phyloP scores from a whole-genome alignment of 1,140 invertebrate species.

The Euborellia annulipes region DNA sequence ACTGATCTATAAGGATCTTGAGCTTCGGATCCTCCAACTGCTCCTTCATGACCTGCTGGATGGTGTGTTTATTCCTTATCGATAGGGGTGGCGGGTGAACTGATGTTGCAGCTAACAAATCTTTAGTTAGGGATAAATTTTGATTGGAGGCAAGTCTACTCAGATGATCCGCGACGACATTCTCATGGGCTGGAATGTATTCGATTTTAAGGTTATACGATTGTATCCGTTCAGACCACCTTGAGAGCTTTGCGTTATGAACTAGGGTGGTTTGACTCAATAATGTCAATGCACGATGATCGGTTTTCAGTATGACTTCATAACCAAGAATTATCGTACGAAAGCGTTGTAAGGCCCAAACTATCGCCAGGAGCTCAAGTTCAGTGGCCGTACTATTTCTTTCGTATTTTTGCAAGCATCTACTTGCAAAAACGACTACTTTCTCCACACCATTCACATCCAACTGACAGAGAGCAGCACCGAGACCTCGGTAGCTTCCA shows the following conservation, averaged over 20 bases:
- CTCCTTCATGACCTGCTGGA: neutral
- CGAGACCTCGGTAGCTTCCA: neutral
- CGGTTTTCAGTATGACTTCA: constrained; percentile 25
- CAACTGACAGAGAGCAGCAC: neutral
- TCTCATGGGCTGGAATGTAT: constrained; percentile 21
- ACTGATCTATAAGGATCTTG: neutral
- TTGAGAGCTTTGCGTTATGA: constrained; percentile 17
- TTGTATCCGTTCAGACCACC: constrained; percentile 22
- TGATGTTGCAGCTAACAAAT: neutral
- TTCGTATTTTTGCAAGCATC: constrained; percentile 16
- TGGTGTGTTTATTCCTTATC: too few relatives aligned
- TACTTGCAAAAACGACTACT: constrained; percentile 15
- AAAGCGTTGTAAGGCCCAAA: constrained; percentile 26
- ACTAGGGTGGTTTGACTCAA: constrained; percentile 19
- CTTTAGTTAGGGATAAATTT: neutral
- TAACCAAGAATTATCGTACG: constrained; percentile 21
- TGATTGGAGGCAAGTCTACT: neutral
- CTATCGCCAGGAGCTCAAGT: constrained; percentile 25
- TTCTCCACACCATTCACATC: constrained; percentile 1
- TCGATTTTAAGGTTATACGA: constrained; percentile 23
- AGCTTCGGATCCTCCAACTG: neutral
- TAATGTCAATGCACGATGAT: constrained; percentile 27
- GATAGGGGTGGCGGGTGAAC: neutral
- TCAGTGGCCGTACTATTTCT: constrained; percentile 26
- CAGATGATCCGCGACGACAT: constrained; percentile 23